Evolutionary conservation across 2,113 vertebrate genomes (phyloP), one percentile per base, ranked within the genome.

Genomic region (Manacus vitellinus): DNA sequence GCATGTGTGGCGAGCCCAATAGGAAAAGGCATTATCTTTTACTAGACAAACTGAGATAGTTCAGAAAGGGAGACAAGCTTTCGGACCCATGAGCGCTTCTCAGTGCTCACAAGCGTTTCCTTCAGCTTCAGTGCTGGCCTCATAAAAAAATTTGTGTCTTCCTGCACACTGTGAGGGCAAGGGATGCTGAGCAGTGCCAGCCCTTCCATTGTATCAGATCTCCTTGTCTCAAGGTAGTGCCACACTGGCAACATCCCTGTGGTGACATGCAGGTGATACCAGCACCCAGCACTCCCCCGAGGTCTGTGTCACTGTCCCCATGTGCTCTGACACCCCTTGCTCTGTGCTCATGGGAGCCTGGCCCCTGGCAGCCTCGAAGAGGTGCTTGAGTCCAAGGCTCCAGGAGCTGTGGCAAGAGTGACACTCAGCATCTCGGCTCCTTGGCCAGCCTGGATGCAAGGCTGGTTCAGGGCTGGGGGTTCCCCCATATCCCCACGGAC

Each of bases 1-100:
- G 58, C 7, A 4, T 2, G 15, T 0, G 0, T 31, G 71, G 41
- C 0, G 0, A 76, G 20, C 3, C 24, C 2, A 2, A 18, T 8
- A n/a, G 41, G 39, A 31, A 74, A 87, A 81, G 37, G 43, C 72
- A 62, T 0, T 20, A n/a, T 24, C 25, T 74, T 85, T 58, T n/a
- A 35, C 22, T 39, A 74, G 61, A 59, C 41, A 12, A 28, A 1
- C 18, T 11, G 76, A 52, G 47, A 58, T 30, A n/a, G 15, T 33
- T 55, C 73, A 84, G 55, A 85, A 82, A 89, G 27, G 12, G 63
- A 47, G 33, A 52, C 24, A 11, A 85, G 25, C 18, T 75, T 87
- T 67, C 35, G 52, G 39, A 46, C 37, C 56, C 41, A 14, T 0
- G 5, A 21, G 9, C 30, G 20, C 28, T 78, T 81, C 76, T 77